These are phyloP conservation scores for Tenthredo notha DNA, from an alignment of 2,888 invertebrate species.

Conservation along the genomic window DNA sequence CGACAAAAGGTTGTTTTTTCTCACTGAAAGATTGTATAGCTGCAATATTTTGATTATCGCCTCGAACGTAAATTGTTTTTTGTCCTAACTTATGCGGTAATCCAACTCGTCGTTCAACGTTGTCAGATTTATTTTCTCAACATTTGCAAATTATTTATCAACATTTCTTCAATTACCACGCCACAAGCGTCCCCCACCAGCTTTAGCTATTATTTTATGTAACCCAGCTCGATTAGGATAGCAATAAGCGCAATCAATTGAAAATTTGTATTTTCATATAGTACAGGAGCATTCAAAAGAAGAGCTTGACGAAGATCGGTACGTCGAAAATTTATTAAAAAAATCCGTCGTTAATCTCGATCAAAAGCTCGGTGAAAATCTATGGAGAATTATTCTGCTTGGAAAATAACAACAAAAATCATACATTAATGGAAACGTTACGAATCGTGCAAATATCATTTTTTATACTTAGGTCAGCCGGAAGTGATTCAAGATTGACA, in stretches of 20 bases:
- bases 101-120: neutral
- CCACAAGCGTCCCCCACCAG: neutral
- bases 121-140: neutral
- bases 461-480: too few species aligned
- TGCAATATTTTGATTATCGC: neutral
- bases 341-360: neutral
- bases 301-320: neutral
- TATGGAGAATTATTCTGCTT: too few species aligned
- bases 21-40: neutral
- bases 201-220: neutral
- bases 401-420: too few species aligned
- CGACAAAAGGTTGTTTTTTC: conserved; percentile 1
- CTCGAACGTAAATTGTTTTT: neutral
- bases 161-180: neutral
- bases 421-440: too few species aligned
- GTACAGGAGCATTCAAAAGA: neutral
- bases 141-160: neutral
- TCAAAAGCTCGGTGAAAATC: neutral
- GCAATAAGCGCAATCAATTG: neutral
- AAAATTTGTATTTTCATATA: neutral
- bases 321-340: neutral
- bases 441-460: too few species aligned
- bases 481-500: too few species aligned
- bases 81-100: neutral
- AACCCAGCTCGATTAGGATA: neutral